Evolutionary conservation across 2,113 vertebrate species (phyloP), one percentile per base, ranked within the genome.

Genomic region (Polyodon spathula): DNA sequence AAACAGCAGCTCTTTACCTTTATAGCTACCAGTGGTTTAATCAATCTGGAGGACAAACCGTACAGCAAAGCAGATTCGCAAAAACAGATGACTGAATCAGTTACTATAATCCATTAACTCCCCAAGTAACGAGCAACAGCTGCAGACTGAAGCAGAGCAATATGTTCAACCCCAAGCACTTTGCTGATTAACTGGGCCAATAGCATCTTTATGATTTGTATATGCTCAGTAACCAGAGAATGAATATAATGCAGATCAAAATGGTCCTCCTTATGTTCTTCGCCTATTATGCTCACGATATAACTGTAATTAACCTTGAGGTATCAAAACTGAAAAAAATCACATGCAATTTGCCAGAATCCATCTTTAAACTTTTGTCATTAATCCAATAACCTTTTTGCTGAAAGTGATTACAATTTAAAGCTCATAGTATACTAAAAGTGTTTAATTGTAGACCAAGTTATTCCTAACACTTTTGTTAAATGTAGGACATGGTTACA

Each of bases 21-120:
- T 73, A 71, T 68, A 78, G 74, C 76, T 79, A 75, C 67, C 69
- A 63, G 64, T 41, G 40, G 54, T 67, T 70, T 68, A 82, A 82
- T 89, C 66, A 70, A 85, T 90, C 85, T 88, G 77, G 81, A 76
- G 77, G 78, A 79, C 81, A 58, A 76, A 83, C 70, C 71, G 72
- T 67, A 53, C 77, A 71, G 72, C 1, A 5, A 72, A 83, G 81
- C 80, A 66, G 56, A 59, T 70, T 73, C 81, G 76, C 77, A 81
- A 83, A 84, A 75, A 81, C 75, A 83, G 69, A 80, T 70, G 82
- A 80, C 80, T 79, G 60, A 70, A 71, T 82, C 84, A 88, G 88
- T 88, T 88, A 87, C 76, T 83, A 78, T 68, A 76, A 86, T 71
- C 80, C 84, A 87, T 89, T 87, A 87, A 79, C 77, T 87, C 83